Base-by-base conservation (phyloP, 2,113 vertebrate genomes). In the Hippoglossus stenolepis region DNA sequence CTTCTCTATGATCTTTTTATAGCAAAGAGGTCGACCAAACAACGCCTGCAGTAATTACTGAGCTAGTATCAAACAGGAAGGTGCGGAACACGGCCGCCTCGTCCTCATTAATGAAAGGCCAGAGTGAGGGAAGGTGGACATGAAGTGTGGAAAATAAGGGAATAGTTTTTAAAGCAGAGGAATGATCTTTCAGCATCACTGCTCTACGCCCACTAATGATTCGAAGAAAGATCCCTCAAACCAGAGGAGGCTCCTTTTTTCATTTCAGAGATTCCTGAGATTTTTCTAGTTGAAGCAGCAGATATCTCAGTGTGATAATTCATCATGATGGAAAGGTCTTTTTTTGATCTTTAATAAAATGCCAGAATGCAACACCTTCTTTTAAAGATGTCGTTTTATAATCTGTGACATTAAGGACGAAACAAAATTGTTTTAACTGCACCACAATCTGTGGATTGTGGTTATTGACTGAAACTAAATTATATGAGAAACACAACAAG, bases 291-390 rank as follows among this genome's bases (percentile, higher is more conserved):
- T 60, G 28, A 67, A 75, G 71, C 26, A 67, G 65, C 49, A 20
- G 75, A 72, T 47, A 70, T 81, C 54, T 58, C 60, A 49, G 62
- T 87, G 51, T 40, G 54, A 82, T 80, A 61, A 80, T 77, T 83
- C 28, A 65, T 80, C 47, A 40, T 47, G 45, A 14, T 47, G 12
- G 45, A 47, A 31, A 47, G 15, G 45, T 47, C 15, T 47, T 47
- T 47, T 13, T 47, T 85, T 87, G 60, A 88, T 86, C 85, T 84
- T 85, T 61, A 12, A 59, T 51, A 70, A 89, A 89, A 76, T 75
- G 70, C 26, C 70, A 65, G 67, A 88, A 75, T 76, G 57, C 60
- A 77, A 75, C 65, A 77, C 66, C 35, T 9, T 10, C 73, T 63
- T 81, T 69, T 74, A 51, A 82, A 83, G 77, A 82, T 18, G 23